These are phyloP conservation scores for Synergus japonicus DNA, from an alignment of 2,888 invertebrate genomes.

Conservation along the genomic window DNA sequence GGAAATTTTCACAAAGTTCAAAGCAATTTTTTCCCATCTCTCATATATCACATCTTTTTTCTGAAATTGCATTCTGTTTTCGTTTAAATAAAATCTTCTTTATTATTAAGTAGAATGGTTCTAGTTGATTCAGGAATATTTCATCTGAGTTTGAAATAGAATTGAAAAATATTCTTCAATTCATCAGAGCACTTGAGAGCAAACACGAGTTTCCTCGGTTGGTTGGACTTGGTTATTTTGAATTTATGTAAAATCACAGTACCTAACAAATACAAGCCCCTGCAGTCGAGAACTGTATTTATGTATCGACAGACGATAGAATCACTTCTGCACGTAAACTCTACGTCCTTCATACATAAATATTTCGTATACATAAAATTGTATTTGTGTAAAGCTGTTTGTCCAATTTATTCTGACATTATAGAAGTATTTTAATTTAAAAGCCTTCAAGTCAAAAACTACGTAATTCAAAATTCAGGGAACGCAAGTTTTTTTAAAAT, in stretches of 20 bases:
- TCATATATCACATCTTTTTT: background rate
- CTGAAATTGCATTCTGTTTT: background rate
- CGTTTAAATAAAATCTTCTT: background rate
- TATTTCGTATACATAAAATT: background rate
- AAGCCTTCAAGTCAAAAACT: background rate
- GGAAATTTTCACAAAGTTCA: slow-evolving; percentile 6
- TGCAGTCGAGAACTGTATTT: background rate
- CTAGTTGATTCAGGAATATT: background rate
- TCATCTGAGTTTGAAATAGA: background rate
- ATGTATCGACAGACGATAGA: background rate
- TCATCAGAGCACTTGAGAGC: background rate
- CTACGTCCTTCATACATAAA: background rate
- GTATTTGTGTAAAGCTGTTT: background rate
- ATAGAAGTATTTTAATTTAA: background rate
- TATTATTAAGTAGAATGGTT: background rate
- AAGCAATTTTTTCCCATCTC: slow-evolving; percentile 8
- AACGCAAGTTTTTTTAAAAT: background rate
- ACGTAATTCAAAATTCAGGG: background rate
- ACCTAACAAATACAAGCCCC: background rate
- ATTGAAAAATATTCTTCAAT: background rate
- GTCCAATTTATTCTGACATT: no score
- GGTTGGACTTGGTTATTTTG: background rate
- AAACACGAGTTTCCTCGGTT: slow-evolving; percentile 3
- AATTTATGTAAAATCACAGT: background rate
- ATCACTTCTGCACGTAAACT: background rate